A percentile compares a stretch with the other conserved stretches of the same genome.
Evolutionary conservation across 1,140 invertebrate genomes (phyloP).

Genomic region (Neodiprion fabricii): DNA sequence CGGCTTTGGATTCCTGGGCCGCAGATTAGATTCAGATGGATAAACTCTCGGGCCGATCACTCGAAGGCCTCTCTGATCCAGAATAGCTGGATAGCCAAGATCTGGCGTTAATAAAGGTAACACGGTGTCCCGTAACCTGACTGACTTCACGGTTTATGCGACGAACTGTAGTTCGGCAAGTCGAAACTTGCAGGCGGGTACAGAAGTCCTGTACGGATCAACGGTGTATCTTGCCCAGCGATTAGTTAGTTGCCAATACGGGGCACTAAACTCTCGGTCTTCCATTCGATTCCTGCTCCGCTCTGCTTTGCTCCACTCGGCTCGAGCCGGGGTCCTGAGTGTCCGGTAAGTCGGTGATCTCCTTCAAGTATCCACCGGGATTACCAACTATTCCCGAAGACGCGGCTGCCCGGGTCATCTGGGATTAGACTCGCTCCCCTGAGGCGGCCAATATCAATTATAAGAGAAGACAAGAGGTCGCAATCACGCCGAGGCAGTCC

Average conservation of each 20-base stretch:
- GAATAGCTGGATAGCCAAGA: conserved; percentile 31
- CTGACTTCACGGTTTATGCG: conserved; percentile 11
- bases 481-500: conserved; percentile 56
- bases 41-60: conserved; percentile 60
- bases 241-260: conserved; percentile 24
- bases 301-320: neutral
- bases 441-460: conserved; percentile 61
- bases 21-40: conserved; percentile 35
- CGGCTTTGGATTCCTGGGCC: neutral
- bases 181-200: conserved; percentile 14
- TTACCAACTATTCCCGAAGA: conserved; percentile 64
- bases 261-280: conserved; percentile 5
- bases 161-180: conserved; percentile 15
- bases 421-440: conserved; percentile 49
- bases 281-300: neutral
- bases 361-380: conserved; percentile 59
- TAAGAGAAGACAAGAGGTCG: conserved; percentile 60
- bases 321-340: neutral
- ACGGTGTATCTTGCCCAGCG: conserved; percentile 1
- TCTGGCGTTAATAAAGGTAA: conserved; percentile 24
- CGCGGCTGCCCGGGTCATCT: conserved; percentile 55
- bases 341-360: conserved; percentile 60
- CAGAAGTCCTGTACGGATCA: conserved; percentile 2
- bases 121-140: conserved; percentile 17
- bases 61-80: conserved; percentile 55